Evolutionary conservation across 2,888 invertebrate genomes (phyloP).

Genomic region (Thecophora atra): DNA sequence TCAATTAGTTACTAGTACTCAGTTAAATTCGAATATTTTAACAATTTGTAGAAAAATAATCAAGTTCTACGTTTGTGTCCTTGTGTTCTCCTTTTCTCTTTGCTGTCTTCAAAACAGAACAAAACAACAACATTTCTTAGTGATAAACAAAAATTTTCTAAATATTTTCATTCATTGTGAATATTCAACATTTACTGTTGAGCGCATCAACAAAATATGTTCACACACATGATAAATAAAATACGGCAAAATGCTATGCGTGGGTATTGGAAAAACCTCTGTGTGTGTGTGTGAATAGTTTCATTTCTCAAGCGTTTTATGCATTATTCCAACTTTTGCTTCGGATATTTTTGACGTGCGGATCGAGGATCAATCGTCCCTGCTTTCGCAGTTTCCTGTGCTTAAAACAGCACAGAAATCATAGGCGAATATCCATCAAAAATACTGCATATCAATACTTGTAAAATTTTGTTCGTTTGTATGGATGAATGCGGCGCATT

Average conservation of each 20-base stretch:
- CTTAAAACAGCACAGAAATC: neutral
- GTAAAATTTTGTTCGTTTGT: constrained; percentile 41
- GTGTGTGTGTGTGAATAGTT: constrained; percentile 34
- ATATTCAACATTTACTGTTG: constrained; percentile 20
- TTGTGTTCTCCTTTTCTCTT: neutral
- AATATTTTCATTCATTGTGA: constrained; percentile 22
- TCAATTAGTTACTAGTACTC: constrained; percentile 21
- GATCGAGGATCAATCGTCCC: neutral
- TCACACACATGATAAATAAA: constrained; percentile 6
- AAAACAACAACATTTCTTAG: constrained; percentile 29
- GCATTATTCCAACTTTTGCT: constrained; percentile 24
- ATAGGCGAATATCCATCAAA: neutral
- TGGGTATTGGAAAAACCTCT: constrained; percentile 12
- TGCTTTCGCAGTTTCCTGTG: neutral
- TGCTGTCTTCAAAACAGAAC: constrained; percentile 14
- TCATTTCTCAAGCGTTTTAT: constrained; percentile 27
- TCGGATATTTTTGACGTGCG: constrained; percentile 4
- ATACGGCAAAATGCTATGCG: constrained; percentile 7
- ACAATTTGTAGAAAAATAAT: constrained; percentile 28
- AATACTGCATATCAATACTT: constrained; percentile 29
- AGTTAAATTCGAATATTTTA: constrained; percentile 40
- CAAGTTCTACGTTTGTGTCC: constrained; percentile 1
- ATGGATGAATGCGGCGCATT: constrained; percentile 54
- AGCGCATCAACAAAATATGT: constrained; percentile 17
- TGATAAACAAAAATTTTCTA: constrained; percentile 10